Percentiles rank a stretch among this genome's conserved stretches.
phyloP scores from a whole-genome alignment of 1,140 invertebrate species.

The Heterodera carotae region DNA sequence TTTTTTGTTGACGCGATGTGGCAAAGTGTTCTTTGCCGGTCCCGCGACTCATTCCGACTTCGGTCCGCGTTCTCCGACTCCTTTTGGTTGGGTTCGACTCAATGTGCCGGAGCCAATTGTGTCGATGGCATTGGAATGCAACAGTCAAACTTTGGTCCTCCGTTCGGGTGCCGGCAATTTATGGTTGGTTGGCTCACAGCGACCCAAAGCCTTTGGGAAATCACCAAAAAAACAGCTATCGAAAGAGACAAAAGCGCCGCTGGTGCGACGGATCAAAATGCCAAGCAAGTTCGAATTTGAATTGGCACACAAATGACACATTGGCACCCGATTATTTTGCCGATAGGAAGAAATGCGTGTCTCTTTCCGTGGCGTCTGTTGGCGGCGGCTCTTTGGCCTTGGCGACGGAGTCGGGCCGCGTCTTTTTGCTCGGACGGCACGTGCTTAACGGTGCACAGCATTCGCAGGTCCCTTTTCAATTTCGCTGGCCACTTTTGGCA shows the following conservation, averaged over 20 bases:
- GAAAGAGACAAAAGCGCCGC: slow-evolving; percentile 8
- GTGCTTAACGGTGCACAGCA: neutral
- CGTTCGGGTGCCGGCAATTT: slow-evolving; percentile 59
- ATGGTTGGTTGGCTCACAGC: slow-evolving; percentile 49
- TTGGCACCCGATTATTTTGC: neutral
- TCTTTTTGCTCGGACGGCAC: slow-evolving; percentile 38
- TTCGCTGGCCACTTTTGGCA: neutral
- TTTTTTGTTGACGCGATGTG: slow-evolving; percentile 55
- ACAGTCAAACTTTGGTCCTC: slow-evolving; percentile 47
- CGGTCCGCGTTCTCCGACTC: slow-evolving; percentile 11
- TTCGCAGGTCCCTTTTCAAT: neutral
- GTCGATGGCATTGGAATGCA: slow-evolving; percentile 46
- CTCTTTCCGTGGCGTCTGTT: slow-evolving; percentile 32
- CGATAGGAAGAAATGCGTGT: slow-evolving; percentile 46
- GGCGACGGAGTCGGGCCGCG: slow-evolving; percentile 57
- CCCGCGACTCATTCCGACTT: slow-evolving; percentile 51
- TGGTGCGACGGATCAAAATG: slow-evolving; percentile 48
- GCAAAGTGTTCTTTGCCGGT: slow-evolving; percentile 63
- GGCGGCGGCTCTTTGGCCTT: slow-evolving; percentile 50
- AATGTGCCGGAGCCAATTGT: slow-evolving; percentile 56
- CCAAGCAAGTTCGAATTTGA: slow-evolving; percentile 43
- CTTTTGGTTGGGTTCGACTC: slow-evolving; percentile 54
- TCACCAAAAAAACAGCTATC: slow-evolving; percentile 13
- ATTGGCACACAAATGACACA: neutral
- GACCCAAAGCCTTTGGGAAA: neutral